Base-by-base conservation (phyloP, 1,140 invertebrate genomes). In the Frieseomelitta varia region DNA sequence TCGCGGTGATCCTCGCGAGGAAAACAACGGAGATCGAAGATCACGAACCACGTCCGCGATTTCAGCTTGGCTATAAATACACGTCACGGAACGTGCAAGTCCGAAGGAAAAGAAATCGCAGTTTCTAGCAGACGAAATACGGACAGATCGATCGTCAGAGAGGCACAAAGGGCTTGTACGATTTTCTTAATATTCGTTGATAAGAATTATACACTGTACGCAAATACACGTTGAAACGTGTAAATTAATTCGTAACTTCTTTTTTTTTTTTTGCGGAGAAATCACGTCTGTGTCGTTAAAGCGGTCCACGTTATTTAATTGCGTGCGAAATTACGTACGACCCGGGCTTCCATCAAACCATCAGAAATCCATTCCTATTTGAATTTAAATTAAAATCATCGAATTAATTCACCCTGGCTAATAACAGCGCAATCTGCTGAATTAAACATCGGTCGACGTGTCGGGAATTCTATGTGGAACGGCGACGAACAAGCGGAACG, bases 1-100 rank as follows among this genome's bases (percentile, higher is more conserved):
- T 24, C 21, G 27, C 4, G 21, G 51, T 51, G 69, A 61, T 58
- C 39, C 39, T 58, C n/a, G 47, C 17, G 56, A 27, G 56, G 68
- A n/a, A 19, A 56, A 78, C 71, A 58, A 68, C 61, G 39, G 47
- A n/a, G 75, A 71, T 84, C 74, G 75, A 71, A 51, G 75, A 69
- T 79, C 75, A 61, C 55, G 67, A 67, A 67, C 27, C 58, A 53
- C 65, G 55, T 24, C n/a, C 15, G 68, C n/a, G 39, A 78, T 65
- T 65, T 51, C 27, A 53, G 47, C n/a, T 17, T 8, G 61, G 15
- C 6, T 17, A 65, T 78, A 78, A 78, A 78, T 78, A 61, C 61
- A 27, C 47, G 76, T 78, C 75, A 51, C 75, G 58, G 51, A 63
- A 51, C 47, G 75, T 17, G 27, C 27, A 63, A 24, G 8, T 51